A percentile compares a stretch with the other conserved stretches of the same genome.
Evolutionary conservation across 2,113 vertebrate species (phyloP).

Genomic region (Lagopus muta): DNA sequence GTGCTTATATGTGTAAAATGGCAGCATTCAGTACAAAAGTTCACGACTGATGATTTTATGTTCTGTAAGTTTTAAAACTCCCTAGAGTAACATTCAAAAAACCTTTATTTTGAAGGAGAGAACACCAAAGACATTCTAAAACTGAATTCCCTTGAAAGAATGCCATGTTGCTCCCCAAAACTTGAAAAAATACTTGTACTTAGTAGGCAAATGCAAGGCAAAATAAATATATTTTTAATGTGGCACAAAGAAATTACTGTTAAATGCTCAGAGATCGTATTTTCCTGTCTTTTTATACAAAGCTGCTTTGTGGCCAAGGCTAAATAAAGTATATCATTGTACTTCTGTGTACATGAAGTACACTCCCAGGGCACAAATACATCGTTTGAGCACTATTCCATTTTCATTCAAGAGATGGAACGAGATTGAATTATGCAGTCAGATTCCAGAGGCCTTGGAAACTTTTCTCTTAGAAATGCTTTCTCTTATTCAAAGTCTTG

Average conservation of each 20-base stretch:
- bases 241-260: not conserved
- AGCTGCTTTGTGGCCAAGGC: not conserved
- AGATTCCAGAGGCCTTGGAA: not conserved
- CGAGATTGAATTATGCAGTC: conserved; percentile 1
- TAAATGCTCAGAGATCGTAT: not conserved
- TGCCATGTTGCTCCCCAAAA: not conserved
- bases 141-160: not conserved
- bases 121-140: not conserved
- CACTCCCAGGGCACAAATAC: not conserved
- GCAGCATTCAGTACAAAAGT: not conserved
- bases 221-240: rapidly evolving
- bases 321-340: not conserved
- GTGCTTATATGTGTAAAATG: not conserved
- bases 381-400: not conserved
- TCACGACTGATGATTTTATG: not conserved
- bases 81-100: not conserved
- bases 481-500: conserved; percentile 64
- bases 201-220: not conserved
- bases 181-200: not conserved
- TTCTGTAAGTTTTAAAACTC: not conserved
- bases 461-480: conserved; percentile 49
- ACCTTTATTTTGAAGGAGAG: not conserved
- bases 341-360: not conserved
- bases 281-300: not conserved
- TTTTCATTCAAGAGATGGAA: conserved; percentile 13